Conservation (phyloP, 1,140 invertebrate genomes). For the Carposina sasakii region DNA sequence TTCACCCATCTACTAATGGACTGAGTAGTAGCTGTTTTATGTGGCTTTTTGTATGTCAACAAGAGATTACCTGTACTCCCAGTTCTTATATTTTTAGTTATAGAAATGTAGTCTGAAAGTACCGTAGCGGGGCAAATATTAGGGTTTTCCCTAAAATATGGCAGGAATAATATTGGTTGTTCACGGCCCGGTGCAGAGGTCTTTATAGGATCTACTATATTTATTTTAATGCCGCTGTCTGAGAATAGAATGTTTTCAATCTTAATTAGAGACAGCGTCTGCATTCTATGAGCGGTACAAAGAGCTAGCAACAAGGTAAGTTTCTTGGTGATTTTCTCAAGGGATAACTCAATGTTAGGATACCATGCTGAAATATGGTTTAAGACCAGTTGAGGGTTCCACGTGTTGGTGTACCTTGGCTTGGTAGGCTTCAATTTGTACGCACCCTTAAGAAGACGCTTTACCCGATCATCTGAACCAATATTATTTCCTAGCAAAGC, state of each 20-base stretch:
- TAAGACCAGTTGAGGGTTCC: slow-evolving; percentile 20
- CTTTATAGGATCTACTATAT: slow-evolving; percentile 16
- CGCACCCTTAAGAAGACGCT: slow-evolving; percentile 24
- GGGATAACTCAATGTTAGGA: not conserved
- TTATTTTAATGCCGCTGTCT: slow-evolving; percentile 6
- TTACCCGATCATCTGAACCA: slow-evolving; percentile 17
- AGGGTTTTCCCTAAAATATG: slow-evolving; percentile 13
- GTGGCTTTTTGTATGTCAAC: slow-evolving; percentile 2
- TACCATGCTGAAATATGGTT: not conserved
- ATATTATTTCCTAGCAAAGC: slow-evolving; percentile 3
- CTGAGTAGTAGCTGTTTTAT: slow-evolving; percentile 9
- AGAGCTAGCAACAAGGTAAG: slow-evolving; percentile 4
- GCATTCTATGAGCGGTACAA: not conserved
- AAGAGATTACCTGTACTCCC: not conserved
- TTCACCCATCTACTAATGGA: slow-evolving; percentile 19
- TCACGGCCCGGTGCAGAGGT: slow-evolving; percentile 12
- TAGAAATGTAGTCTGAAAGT: slow-evolving; percentile 8
- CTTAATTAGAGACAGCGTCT: not conserved
- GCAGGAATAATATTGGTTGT: slow-evolving; percentile 15
- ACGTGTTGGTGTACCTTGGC: slow-evolving; percentile 24
- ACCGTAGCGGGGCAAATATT: slow-evolving; percentile 8
- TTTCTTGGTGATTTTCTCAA: slow-evolving; percentile 9
- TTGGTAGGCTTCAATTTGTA: slow-evolving; percentile 16
- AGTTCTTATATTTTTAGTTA: slow-evolving; percentile 5
- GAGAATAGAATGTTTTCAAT: slow-evolving; percentile 4